Evolutionary conservation across 1,140 invertebrate species (phyloP).

Genomic region (Drosophila busckii): DNA sequence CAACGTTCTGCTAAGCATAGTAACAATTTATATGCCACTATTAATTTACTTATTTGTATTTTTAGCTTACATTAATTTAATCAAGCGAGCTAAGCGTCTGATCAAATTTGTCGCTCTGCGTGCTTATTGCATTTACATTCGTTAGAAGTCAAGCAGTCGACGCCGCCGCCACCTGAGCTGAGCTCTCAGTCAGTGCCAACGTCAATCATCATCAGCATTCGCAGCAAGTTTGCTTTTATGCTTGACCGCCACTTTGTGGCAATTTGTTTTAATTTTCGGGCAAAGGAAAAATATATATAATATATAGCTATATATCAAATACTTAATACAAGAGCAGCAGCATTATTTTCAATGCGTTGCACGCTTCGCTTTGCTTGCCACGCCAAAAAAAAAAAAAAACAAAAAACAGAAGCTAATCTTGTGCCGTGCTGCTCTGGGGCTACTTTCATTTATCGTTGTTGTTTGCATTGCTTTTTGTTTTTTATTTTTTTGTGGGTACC

Average conservation of each 20-base stretch:
- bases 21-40: slow-evolving; percentile 15
- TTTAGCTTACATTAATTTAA: slow-evolving; percentile 46
- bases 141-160: slow-evolving; percentile 21
- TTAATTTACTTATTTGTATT: slow-evolving; percentile 22
- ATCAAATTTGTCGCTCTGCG: slow-evolving; percentile 1
- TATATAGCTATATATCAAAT: slow-evolving; percentile 23
- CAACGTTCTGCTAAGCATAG: too few relatives aligned
- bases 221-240: slow-evolving; percentile 15
- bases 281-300: slow-evolving; percentile 5
- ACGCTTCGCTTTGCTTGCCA: slow-evolving; percentile 1
- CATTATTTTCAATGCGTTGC: slow-evolving; percentile 8
- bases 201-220: slow-evolving; percentile 62
- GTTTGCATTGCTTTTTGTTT: slow-evolving; percentile 25
- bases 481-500: slow-evolving; percentile 18
- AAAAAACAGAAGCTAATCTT: slow-evolving; percentile 34
- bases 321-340: slow-evolving; percentile 11
- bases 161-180: background rate
- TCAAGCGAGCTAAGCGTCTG: slow-evolving; percentile 37
- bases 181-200: slow-evolving; percentile 5
- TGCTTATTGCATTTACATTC: slow-evolving; percentile 69
- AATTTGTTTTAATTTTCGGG: slow-evolving; percentile 59
- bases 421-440: background rate
- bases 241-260: slow-evolving; percentile 42
- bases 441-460: slow-evolving; percentile 15
- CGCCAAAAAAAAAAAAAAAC: too few relatives aligned